Evolutionary conservation across 2,797 vertebrate species (phyloP), one percentile per base, ranked within the genome.

Genomic region (Meriones psammophilus): DNA sequence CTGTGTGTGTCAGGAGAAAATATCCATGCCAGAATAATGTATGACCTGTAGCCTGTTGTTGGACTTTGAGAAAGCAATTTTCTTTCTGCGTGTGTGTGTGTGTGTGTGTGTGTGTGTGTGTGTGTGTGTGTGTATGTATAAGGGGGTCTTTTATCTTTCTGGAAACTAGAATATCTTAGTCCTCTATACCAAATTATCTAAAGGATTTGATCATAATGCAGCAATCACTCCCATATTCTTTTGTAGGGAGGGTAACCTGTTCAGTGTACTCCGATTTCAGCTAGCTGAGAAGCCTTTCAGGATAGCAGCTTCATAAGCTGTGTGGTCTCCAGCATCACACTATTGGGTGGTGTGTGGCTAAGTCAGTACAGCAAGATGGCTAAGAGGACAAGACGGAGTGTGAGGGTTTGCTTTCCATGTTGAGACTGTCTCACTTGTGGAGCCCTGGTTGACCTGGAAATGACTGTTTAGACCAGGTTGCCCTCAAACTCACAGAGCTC

Each of bases 251-350:
- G 88, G 5, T 85, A 88, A 76, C 62, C 42, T 91, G 3, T 36
- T 77, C 46, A 83, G 54, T 85, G 80, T 13, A 78, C 7, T 85
- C 2, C 50, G 86, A 78, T 62, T 87, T 58, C 24, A 96, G 28
- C 58, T 46, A 89, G 94, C 54, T 80, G 18, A 92, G 74, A 85
- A 80, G 5, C 81, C 78, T 89, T 89, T 85, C 33, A 24, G 92
- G 83, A 58, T 80, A 74, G 12, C 69, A 10, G 22, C 8, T 42
- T 76, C 77, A 24, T 66, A 71, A 80, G 64, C 50, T 26, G 79
- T 76, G n/a, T 3, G 7, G 18, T 74, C 14, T 92, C 46, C 84
- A 36, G 10, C 36, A 28, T 6, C 56, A 64, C 42, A 71, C 26
- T 46, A 22, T 50, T 69, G 33, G 77, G 42, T 80, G 62, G 39